Percentiles rank a stretch among this genome's conserved stretches.
phyloP scores from a whole-genome alignment of 2,113 vertebrate species.

The Manacus vitellinus region DNA sequence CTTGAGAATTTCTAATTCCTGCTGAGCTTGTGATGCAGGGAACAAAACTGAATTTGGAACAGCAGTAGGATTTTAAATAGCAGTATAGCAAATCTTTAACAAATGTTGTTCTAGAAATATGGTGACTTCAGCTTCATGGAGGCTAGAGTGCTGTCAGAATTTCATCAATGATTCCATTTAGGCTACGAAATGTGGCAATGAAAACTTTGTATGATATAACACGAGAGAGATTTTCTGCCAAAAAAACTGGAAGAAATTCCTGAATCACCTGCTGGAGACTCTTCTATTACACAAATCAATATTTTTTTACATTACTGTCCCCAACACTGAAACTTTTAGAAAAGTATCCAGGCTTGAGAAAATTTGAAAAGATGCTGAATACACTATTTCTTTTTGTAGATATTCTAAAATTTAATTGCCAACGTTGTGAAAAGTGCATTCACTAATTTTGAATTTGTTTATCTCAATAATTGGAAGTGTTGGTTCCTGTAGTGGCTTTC shows the following conservation, averaged over 20 bases:
- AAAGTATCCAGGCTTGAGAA: not conserved
- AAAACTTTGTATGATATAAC: not conserved
- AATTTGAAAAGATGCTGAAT: not conserved
- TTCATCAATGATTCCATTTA: not conserved
- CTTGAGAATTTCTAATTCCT: not conserved
- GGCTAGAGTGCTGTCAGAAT: not conserved
- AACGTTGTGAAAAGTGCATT: rapidly evolving
- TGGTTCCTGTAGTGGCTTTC: not conserved
- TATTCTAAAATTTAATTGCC: not conserved
- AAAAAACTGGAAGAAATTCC: not conserved
- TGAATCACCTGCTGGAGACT: not conserved
- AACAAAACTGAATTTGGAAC: not conserved
- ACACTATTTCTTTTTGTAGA: not conserved
- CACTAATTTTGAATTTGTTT: not conserved
- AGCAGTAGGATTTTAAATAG: not conserved
- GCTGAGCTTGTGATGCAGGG: not conserved
- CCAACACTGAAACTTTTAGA: not conserved
- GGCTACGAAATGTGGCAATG: not conserved
- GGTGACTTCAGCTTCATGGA: not conserved
- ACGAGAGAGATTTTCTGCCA: not conserved
- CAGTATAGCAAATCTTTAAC: not conserved
- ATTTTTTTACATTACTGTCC: not conserved
- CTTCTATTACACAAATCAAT: not conserved
- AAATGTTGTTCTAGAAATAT: not conserved
- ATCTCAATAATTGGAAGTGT: not conserved